Percentiles rank a stretch among this genome's conserved stretches.
These are phyloP conservation scores for Nymphalis io DNA, from an alignment of 1,140 invertebrate genomes.

Conservation along the genomic window DNA sequence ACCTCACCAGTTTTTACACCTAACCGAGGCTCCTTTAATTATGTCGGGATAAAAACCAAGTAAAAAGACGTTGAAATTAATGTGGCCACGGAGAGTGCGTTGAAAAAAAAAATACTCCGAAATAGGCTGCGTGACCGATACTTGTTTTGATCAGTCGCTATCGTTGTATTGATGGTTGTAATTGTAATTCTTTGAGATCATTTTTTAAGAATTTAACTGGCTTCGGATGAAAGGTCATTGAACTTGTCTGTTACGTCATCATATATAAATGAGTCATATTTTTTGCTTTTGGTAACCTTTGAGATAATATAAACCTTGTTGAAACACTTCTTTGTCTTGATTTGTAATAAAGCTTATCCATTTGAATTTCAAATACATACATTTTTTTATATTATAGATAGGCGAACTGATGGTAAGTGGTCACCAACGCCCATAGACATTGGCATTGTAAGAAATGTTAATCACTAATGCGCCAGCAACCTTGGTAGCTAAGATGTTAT, in stretches of 20 bases:
- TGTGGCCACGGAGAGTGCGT: slow-evolving; percentile 32
- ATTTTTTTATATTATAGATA: no score
- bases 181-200: slow-evolving; percentile 9
- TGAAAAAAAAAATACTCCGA: slow-evolving; percentile 37
- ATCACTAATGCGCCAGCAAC: no score
- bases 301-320: no score
- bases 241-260: not conserved
- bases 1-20: slow-evolving; percentile 65
- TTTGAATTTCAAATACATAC: no score
- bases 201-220: not conserved
- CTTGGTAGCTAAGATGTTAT: no score
- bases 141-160: slow-evolving; percentile 26
- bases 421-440: no score
- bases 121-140: slow-evolving; percentile 42
- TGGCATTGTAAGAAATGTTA: no score
- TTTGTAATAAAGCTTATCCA: no score
- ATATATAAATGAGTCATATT: no score
- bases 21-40: slow-evolving; percentile 71
- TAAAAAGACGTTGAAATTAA: slow-evolving; percentile 55
- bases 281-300: no score
- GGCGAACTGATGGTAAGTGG: no score
- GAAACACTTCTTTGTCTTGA: no score
- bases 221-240: not conserved
- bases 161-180: slow-evolving; percentile 10
- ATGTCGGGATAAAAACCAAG: slow-evolving; percentile 58